Percentiles rank a stretch among this genome's conserved stretches.
Conservation (phyloP, 1,140 invertebrate species). For the Tribolium castaneum region DNA sequence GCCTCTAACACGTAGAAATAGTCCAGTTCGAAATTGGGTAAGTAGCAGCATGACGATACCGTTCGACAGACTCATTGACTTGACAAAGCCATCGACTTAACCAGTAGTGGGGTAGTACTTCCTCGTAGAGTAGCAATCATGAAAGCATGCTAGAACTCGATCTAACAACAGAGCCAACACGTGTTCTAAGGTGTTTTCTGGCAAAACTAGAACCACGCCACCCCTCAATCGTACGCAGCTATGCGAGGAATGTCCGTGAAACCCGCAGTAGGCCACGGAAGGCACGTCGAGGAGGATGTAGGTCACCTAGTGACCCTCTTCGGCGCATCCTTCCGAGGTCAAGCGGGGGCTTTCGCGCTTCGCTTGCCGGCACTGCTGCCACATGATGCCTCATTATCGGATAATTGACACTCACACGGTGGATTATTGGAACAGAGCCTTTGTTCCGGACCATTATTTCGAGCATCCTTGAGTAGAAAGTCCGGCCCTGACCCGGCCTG, state of each 20-base stretch:
- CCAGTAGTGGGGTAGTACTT: conserved; percentile 14
- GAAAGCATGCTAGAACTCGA: conserved; percentile 33
- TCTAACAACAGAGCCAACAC: conserved; percentile 3
- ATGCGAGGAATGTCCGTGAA: conserved; percentile 1
- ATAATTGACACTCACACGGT: not conserved
- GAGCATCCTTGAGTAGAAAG: conserved; percentile 42
- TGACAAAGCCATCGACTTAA: not conserved
- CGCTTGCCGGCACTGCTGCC: not conserved
- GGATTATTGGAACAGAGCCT: not conserved
- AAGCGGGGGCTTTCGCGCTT: not conserved
- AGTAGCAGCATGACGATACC: conserved; percentile 1
- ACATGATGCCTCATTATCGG: not conserved
- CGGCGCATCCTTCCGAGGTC: conserved; percentile 23
- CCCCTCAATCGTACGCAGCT: not conserved
- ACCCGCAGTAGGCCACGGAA: conserved; percentile 21
- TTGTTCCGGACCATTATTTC: not conserved
- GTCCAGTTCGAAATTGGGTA: not conserved
- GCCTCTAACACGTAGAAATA: not conserved
- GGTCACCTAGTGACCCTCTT: conserved; percentile 44
- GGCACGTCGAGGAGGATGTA: conserved; percentile 1
- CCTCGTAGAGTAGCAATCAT: not conserved
- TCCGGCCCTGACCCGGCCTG: conserved; percentile 47
- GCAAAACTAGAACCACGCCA: not conserved
- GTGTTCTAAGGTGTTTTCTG: conserved; percentile 27
- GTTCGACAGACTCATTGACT: not conserved